Conservation (phyloP, 2,888 invertebrate genomes). For the Serrognathus titanus region DNA sequence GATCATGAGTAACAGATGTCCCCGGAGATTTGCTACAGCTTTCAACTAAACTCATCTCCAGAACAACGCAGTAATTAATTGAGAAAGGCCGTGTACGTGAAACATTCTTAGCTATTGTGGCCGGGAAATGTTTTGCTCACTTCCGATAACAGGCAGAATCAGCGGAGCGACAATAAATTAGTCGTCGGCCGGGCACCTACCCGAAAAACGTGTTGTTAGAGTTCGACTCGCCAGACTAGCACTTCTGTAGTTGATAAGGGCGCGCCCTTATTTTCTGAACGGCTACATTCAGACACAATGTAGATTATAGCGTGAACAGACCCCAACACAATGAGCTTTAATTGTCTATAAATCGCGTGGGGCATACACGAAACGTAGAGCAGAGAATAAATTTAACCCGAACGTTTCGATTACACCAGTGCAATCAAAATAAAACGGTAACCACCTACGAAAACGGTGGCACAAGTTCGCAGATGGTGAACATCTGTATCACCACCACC, state of each 20-base stretch:
- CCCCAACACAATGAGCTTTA: conserved; percentile 26
- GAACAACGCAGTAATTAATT: conserved; percentile 29
- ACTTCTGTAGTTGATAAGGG: conserved; percentile 3
- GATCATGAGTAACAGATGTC: conserved; percentile 31
- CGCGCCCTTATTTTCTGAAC: background rate
- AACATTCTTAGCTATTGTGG: conserved; percentile 17
- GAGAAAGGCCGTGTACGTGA: conserved; percentile 23
- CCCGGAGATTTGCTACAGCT: conserved; percentile 26
- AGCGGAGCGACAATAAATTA: conserved; percentile 18
- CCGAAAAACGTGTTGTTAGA: conserved; percentile 10
- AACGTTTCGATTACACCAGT: conserved; percentile 30
- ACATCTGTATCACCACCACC: background rate
- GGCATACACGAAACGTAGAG: conserved; percentile 18
- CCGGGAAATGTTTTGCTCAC: conserved; percentile 18
- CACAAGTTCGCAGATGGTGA: too few relatives aligned
- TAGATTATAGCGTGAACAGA: conserved; percentile 4
- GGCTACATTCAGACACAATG: conserved; percentile 9
- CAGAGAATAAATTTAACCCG: conserved; percentile 23
- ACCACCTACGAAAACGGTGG: too few relatives aligned
- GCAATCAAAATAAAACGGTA: background rate
- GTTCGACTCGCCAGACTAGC: conserved; percentile 9
- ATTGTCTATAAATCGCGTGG: conserved; percentile 29
- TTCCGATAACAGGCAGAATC: conserved; percentile 22
- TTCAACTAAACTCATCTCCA: conserved; percentile 21
- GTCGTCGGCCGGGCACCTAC: background rate